Evolutionary conservation across 2,113 vertebrate genomes (phyloP).

Genomic region (Caracal caracal): DNA sequence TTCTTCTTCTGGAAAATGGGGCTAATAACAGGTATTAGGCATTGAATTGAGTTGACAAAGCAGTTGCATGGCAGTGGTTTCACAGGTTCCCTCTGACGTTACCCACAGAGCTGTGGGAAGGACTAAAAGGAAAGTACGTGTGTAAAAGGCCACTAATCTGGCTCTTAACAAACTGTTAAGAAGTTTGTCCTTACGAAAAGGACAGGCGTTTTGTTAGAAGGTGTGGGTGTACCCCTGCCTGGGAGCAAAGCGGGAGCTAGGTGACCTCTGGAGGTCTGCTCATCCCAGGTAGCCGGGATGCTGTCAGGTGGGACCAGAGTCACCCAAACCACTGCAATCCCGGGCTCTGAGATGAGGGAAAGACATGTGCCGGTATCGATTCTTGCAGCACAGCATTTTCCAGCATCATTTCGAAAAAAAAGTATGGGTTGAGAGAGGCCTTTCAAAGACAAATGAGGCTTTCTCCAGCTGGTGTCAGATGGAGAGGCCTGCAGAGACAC

Average conservation of each 20-base stretch:
- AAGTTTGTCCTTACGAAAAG: not conserved
- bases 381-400: not conserved
- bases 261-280: not conserved
- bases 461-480: not conserved
- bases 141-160: too few species aligned
- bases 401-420: not conserved
- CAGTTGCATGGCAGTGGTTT: not conserved
- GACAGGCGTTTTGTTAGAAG: not conserved
- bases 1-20: slow-evolving; percentile 19
- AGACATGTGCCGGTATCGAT: not conserved
- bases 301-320: not conserved
- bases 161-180: not conserved
- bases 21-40: not conserved
- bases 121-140: not conserved
- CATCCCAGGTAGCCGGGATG: not conserved
- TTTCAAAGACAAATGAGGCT: slow-evolving; percentile 50
- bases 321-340: not conserved
- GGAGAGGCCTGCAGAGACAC: not conserved
- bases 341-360: not conserved
- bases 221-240: not conserved
- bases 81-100: not conserved
- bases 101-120: not conserved
- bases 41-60: not conserved
- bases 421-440: not conserved
- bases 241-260: not conserved